A percentile compares a stretch with the other conserved stretches of the same genome.
Conservation (phyloP, 2,797 vertebrate species). For the Diceros bicornis region DNA sequence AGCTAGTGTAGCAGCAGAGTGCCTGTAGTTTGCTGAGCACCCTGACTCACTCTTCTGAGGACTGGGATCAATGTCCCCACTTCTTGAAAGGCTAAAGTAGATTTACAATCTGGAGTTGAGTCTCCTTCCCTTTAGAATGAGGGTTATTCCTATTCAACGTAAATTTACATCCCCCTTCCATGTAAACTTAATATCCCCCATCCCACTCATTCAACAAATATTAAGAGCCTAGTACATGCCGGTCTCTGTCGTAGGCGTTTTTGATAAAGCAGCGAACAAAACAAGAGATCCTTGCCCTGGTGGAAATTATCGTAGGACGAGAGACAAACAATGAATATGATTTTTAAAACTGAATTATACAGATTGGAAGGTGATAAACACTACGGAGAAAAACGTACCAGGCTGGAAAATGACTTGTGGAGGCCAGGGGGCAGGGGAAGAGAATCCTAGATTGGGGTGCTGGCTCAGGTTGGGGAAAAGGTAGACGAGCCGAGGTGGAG, state of each 20-base stretch:
- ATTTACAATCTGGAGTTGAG: not conserved
- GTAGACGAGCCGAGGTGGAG: not conserved
- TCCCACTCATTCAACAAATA: constrained; percentile 29
- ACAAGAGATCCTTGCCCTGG: not conserved
- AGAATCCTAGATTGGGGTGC: not conserved
- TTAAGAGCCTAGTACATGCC: not conserved
- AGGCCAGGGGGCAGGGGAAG: not conserved
- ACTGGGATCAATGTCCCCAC: not conserved
- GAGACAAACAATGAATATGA: not conserved
- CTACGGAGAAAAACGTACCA: not conserved
- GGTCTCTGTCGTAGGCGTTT: not conserved
- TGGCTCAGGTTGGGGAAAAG: not conserved
- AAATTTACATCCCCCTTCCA: not conserved
- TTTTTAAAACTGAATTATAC: not conserved
- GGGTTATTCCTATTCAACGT: not conserved
- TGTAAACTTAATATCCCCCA: not conserved
- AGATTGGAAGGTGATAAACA: not conserved
- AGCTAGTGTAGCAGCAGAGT: not conserved
- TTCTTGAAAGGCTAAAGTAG: not conserved
- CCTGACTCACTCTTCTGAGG: not conserved
- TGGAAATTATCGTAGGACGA: not conserved
- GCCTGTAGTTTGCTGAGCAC: not conserved
- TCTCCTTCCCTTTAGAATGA: not conserved
- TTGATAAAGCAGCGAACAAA: not conserved
- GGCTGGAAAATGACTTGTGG: not conserved